Evolutionary conservation across 2,888 invertebrate genomes (phyloP).

Genomic region (Anthophora plumipes): DNA sequence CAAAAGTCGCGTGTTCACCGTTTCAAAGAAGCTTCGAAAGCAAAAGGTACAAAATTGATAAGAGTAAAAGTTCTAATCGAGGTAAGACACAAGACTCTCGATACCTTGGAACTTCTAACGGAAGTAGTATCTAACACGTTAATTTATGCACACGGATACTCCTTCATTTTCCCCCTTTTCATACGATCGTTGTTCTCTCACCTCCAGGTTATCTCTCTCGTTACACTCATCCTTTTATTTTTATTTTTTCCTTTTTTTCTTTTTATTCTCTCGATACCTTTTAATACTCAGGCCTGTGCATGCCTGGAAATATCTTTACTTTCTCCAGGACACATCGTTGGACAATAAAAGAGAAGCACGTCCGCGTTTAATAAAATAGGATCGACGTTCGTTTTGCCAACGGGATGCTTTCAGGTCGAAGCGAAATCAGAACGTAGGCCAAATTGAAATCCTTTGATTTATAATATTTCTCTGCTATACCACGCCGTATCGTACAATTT

Average conservation of each 20-base stretch:
- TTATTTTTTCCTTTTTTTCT: not conserved
- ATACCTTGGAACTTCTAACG: not conserved
- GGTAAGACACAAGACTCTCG: not conserved
- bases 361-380: conserved; percentile 32
- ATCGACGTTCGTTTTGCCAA: not conserved
- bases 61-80: not conserved
- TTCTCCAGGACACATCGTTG: conserved; percentile 25
- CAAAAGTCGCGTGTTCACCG: too few relatives aligned
- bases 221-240: too few relatives aligned
- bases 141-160: conserved; percentile 1
- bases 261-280: not conserved
- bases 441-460: conserved; percentile 28
- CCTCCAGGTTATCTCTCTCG: conserved; percentile 5
- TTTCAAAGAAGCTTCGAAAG: too few relatives aligned
- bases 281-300: not conserved
- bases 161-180: conserved; percentile 6
- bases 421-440: conserved; percentile 8
- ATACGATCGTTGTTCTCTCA: conserved; percentile 3
- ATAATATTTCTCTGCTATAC: not conserved
- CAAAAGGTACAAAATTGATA: too few relatives aligned
- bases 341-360: conserved; percentile 18
- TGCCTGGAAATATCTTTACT: conserved; percentile 18
- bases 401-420: conserved; percentile 16
- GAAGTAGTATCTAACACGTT: not conserved
- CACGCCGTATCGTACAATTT: too few relatives aligned